Base-by-base conservation (phyloP, 2,113 vertebrate species). In the Pterocles gutturalis region DNA sequence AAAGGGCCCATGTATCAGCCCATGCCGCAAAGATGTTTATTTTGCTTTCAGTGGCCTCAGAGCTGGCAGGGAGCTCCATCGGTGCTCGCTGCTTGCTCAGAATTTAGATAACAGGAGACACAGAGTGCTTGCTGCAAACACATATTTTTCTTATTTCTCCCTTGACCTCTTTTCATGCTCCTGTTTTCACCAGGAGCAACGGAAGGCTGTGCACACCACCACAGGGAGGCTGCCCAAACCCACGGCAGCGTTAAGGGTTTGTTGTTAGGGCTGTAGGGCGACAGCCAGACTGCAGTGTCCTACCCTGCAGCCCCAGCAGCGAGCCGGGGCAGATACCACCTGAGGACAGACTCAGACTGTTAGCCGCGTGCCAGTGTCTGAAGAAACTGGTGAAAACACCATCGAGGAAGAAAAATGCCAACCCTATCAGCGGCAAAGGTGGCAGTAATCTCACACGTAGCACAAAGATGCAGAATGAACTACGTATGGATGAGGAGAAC, bases 1-100 rank as follows among this genome's bases (percentile, higher is more conserved):
- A 67, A 82, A 93, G 85, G 87, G 58, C 85, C 58, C 45, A 8
- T 53, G 70, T 65, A 91, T 87, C 83, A 89, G 94, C n/a, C 94
- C 75, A 24, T 55, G 83, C 83, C 62, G 86, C 83, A 86, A 61
- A 90, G 75, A 94, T 93, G 96, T 96, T 96, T 97, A 67, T 95
- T 96, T 97, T 97, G 94, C 83, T 95, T 87, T 78, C 65, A 51
- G 88, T 28, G 79, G 78, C 78, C 94, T 88, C n/a, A 8, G 83
- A 64, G 88, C 77, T 69, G 72, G 96, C 48, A 64, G 5, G 22
- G 66, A 83, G 67, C 88, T 93, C 57, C 62, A 54, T 29, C 14
- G 7, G 73, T 22, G 22, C 87, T 88, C 0, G 0, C 76, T 46
- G 86, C 70, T 82, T 20, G 41, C 73, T 61, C 55, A 65, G 89